phyloP scores from a whole-genome alignment of 2,888 invertebrate genomes.

The Drosophila pseudotalamancana region DNA sequence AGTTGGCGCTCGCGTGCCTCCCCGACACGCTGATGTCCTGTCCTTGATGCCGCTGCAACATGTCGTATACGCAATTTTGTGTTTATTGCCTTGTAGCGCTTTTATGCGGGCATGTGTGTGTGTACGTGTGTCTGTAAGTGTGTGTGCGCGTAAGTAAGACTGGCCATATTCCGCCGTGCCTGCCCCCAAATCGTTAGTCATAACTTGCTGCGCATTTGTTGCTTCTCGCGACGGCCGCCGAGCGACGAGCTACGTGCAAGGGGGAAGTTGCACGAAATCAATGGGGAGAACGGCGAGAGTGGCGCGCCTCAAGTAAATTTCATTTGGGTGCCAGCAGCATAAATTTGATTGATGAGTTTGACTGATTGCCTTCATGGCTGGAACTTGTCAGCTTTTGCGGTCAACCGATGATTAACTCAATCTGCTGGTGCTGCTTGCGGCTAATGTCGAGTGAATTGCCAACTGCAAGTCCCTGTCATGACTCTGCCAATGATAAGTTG shows the following conservation, averaged over 20 bases:
- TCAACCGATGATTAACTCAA: slow-evolving; percentile 68
- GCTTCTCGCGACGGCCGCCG: slow-evolving; percentile 25
- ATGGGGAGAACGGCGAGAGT: slow-evolving; percentile 21
- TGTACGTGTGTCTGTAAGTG: not conserved
- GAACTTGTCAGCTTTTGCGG: slow-evolving; percentile 33
- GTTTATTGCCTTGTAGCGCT: slow-evolving; percentile 67
- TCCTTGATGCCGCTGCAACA: slow-evolving; percentile 59
- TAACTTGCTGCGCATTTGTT: slow-evolving; percentile 48
- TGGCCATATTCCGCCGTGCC: slow-evolving; percentile 24
- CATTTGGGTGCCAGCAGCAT: slow-evolving; percentile 26
- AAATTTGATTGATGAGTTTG: slow-evolving; percentile 67
- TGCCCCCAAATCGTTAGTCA: slow-evolving; percentile 30
- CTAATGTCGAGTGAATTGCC: slow-evolving; percentile 57
- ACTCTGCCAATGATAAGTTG: slow-evolving; percentile 46
- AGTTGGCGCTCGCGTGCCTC: slow-evolving; percentile 28
- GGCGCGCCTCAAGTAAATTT: slow-evolving; percentile 37
- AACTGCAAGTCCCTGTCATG: slow-evolving; percentile 29
- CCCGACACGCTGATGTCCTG: slow-evolving; percentile 9
- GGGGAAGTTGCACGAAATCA: slow-evolving; percentile 30
- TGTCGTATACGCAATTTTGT: slow-evolving; percentile 68
- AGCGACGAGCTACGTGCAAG: slow-evolving; percentile 2
- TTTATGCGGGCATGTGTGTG: slow-evolving; percentile 35
- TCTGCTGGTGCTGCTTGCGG: slow-evolving; percentile 45
- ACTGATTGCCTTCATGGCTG: slow-evolving; percentile 51
- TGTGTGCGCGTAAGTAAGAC: slow-evolving; percentile 3